phyloP scores from a whole-genome alignment of 1,140 invertebrate genomes.

The Stegodyphus dumicola region DNA sequence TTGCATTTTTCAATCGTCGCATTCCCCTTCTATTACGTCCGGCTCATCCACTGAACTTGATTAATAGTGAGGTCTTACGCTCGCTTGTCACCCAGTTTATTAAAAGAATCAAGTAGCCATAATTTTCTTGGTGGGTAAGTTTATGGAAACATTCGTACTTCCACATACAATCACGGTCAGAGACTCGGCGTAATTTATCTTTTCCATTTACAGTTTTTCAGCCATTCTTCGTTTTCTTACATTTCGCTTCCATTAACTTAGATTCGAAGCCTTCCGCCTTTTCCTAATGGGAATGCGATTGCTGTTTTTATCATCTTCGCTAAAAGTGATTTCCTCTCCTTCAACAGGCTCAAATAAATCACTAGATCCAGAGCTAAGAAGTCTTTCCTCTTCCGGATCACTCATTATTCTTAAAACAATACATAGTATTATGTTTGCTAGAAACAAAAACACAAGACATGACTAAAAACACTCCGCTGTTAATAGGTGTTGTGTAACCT shows the following conservation, averaged over 20 bases:
- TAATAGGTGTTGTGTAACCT: too few relatives aligned
- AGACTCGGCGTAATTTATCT: not conserved
- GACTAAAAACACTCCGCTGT: not conserved
- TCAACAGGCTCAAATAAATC: constrained; percentile 7
- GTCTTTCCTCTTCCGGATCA: not conserved
- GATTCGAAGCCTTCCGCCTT: not conserved
- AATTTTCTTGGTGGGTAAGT: too few relatives aligned
- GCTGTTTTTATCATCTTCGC: constrained; percentile 3
- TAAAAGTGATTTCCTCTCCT: constrained; percentile 1
- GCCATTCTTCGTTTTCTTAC: not conserved
- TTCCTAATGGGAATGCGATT: constrained; percentile 6
- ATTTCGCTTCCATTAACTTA: not conserved
- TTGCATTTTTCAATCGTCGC: too few relatives aligned
- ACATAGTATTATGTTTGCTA: not conserved
- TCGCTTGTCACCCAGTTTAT: too few relatives aligned
- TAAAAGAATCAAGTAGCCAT: too few relatives aligned
- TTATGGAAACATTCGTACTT: too few relatives aligned
- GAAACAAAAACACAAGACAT: not conserved
- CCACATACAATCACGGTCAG: not conserved
- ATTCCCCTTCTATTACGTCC: too few relatives aligned
- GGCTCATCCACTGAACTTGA: too few relatives aligned
- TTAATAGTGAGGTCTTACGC: too few relatives aligned
- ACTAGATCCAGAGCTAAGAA: not conserved
- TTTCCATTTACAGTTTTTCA: not conserved
- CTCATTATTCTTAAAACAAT: constrained; percentile 1